Evolutionary conservation across 2,797 vertebrate genomes (phyloP), one percentile per base, ranked within the genome.

Genomic region (Ficedula albicollis): DNA sequence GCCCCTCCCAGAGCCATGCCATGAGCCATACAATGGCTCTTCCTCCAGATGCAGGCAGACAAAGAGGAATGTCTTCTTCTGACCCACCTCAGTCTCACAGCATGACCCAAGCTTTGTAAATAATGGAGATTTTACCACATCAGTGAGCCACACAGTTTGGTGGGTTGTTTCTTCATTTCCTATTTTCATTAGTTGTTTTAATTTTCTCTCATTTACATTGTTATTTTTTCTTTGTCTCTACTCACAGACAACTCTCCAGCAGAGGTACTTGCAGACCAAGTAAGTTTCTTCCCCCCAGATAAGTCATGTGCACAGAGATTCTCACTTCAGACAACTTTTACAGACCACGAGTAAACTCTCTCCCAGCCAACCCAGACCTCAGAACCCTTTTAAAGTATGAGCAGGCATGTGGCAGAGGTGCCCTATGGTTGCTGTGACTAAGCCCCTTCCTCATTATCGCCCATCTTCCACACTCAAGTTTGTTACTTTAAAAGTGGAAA

Each of bases 1-100:
- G 23, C 22, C 41, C 15, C 11, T 56, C 39, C 19, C 66, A 48
- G 27, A 70, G 62, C 34, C 39, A 13, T 2, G 23, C 7, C 39
- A 39, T 30, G 46, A 43, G 14, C 19, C 0, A 0, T 38, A 19
- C 22, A n/a, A 13, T 27, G 17, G 23, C 30, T 68, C 48, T 41
- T 76, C 32, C 32, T 80, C 22, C 43, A 29, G 29, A 73, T 15
- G 4, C 51, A 93, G 29, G 10, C 26, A 91, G 73, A 13, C 54
- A 84, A 56, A 75, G 22, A 46, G 62, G 13, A 72, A 30, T 26
- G 2, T 36, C 46, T 54, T 69, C 60, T 51, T 72, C 41, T 59
- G 22, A 78, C 20, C 58, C 41, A 46, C 2, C 6, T 4, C 63
- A 62, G 73, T 21, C 16, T 73, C 30, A 51, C 67, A 84, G 11